A percentile compares a stretch with the other conserved stretches of the same genome.
Evolutionary conservation across 2,888 invertebrate genomes (phyloP).

Genomic region (Orthosia incerta): DNA sequence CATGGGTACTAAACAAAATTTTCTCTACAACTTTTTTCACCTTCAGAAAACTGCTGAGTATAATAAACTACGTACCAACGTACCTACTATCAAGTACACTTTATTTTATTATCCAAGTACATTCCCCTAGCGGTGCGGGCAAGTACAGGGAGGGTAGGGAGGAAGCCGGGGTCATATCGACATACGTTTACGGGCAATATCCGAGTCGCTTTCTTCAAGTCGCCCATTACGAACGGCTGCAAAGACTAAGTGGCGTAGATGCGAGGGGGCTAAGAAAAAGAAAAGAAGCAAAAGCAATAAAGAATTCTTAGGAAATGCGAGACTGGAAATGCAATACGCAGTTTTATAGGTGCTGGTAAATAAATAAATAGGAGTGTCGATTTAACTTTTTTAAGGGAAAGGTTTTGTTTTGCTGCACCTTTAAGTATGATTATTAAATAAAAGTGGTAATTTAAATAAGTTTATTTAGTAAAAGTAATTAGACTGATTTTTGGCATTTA

Average conservation of each 20-base stretch:
- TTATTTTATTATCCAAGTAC: conserved; percentile 65
- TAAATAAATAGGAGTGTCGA: not conserved
- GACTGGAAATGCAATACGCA: conserved; percentile 39
- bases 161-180: conserved; percentile 74
- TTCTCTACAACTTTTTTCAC: conserved; percentile 30
- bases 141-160: conserved; percentile 63
- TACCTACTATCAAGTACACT: conserved; percentile 59
- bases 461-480: too few species aligned
- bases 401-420: too few species aligned
- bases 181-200: conserved; percentile 82
- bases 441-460: too few species aligned
- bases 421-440: too few species aligned
- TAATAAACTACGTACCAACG: conserved; percentile 44
- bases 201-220: conserved; percentile 78
- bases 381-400: not conserved
- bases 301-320: conserved; percentile 38
- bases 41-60: conserved; percentile 43
- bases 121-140: conserved; percentile 61
- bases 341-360: conserved; percentile 15
- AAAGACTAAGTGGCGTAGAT: conserved; percentile 67
- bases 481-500: too few species aligned
- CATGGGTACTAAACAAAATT: conserved; percentile 23
- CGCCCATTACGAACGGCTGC: conserved; percentile 73
- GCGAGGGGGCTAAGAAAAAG: conserved; percentile 17
- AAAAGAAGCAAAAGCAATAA: conserved; percentile 32